phyloP scores from a whole-genome alignment of 2,797 vertebrate species.

The Varecia variegata region DNA sequence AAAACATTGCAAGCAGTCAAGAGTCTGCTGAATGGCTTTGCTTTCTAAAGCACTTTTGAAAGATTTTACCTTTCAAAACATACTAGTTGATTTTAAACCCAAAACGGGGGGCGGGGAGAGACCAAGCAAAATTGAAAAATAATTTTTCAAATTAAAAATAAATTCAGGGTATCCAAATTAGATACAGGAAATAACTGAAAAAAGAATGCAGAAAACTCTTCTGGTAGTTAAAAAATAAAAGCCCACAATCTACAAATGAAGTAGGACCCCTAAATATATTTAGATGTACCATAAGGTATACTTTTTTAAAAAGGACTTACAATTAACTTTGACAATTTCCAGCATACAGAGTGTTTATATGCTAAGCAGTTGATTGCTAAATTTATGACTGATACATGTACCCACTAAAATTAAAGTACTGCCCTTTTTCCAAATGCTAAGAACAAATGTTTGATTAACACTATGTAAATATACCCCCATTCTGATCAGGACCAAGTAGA shows the following conservation, averaged over 20 bases:
- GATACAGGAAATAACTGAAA: background rate
- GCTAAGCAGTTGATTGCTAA: constrained; percentile 71
- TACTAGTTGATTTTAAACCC: constrained; percentile 13
- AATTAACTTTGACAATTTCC: constrained; percentile 45
- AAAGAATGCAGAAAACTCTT: background rate
- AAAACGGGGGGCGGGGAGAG: background rate
- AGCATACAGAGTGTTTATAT: constrained; percentile 35
- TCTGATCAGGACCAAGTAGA: constrained; percentile 79
- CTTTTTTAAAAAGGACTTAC: background rate
- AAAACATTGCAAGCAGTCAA: background rate
- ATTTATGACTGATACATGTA: constrained; percentile 58
- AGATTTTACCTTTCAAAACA: background rate
- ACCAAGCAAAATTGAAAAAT: constrained; percentile 14
- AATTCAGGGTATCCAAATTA: constrained; percentile 11
- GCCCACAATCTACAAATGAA: constrained; percentile 1
- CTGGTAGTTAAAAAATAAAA: background rate
- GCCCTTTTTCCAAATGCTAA: constrained; percentile 77
- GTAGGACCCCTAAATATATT: background rate
- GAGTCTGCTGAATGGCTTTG: background rate
- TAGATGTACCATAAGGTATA: background rate
- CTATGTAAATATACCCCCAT: constrained; percentile 77
- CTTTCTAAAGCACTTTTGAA: background rate
- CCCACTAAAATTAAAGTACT: constrained; percentile 68
- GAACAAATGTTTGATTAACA: constrained; percentile 78
- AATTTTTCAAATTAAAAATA: constrained; percentile 41